Evolutionary conservation across 2,113 vertebrate species (phyloP), one percentile per base, ranked within the genome.

Genomic region (Orycteropus afer): DNA sequence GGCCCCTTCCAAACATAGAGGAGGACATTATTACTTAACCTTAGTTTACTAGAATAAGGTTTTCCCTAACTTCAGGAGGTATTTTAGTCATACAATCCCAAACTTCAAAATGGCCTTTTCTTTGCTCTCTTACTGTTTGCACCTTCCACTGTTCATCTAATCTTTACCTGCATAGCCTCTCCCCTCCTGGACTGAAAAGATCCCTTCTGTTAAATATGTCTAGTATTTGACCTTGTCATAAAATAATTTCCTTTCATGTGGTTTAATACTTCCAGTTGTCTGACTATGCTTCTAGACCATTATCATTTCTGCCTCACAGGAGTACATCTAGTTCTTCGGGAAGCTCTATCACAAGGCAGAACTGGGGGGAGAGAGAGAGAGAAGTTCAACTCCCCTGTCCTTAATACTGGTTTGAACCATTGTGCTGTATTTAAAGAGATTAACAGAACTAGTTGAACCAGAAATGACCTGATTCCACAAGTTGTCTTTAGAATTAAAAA

Each of bases 291-390:
- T 82, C 13, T 10, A n/a, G 63, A 34, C 18, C 1, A 7, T 3
- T 5, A 45, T 20, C 10, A 69, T 40, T 45, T 80, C 55, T 73
- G 0, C 20, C 1, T 1, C 7, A 8, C 23, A 14, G 85, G 63
- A n/a, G 27, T 0, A 0, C 0, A 4, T n/a, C 14, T 51, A 20
- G 2, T 32, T 89, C 40, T 49, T 5, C 22, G 76, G 11, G 49
- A 51, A 32, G 10, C 17, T 57, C 42, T 20, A 2, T 37, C 4
- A 22, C 9, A 15, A 0, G 6, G 20, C 7, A 29, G 59, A 42
- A 25, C 47, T 49, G 42, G 73, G 80, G 49, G 79, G 73, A 34
- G 18, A 34, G 40, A 49, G 42, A 67, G 29, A 81, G 42, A 67
- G 29, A 81, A 47, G n/a, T 34, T 65, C 6, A 15, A 22, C 1